Evolutionary conservation across 2,888 invertebrate genomes (phyloP), one percentile per base, ranked within the genome.

Genomic region (Eupithecia pulchellata): DNA sequence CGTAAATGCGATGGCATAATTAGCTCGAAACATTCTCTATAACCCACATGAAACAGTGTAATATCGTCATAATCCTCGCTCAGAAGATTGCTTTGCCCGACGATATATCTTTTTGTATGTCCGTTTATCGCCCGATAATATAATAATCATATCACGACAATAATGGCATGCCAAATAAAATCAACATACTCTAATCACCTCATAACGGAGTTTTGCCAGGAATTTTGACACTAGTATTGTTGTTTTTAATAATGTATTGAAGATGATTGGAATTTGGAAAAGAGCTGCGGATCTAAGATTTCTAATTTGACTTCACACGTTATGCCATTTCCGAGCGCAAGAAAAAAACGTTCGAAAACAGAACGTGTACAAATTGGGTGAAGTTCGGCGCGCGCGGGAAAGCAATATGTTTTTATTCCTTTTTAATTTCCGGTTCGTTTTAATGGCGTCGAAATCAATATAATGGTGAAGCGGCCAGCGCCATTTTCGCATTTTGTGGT

Each of bases 381-480:
- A 92, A 92, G 90, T 92, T 88, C 84, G 89, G 89, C 86, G 88
- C 86, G 91, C 92, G 89, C 92, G 91, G 92, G 92, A 91, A 92
- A 89, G 92, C 92, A 91, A 92, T 92, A 92, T 92, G 90, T 92
- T 93, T 93, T 93, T 92, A 92, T 92, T 92, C 91, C 92, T 93
- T 92, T 93, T 93, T 92, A 93, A 92, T 93, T 93, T 92, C 93
- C 92, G 92, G 92, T 91, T 88, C 88, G 90, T 86, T 91, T 91
- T 92, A 92, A 93, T 93, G 92, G 92, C 92, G 92, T 91, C 91
- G 92, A 92, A 93, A 93, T 92, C 92, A 92, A 93, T 93, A 93
- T 93, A 89, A 92, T 92, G 92, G 91, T 89, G 88, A 85, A 85
- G 87, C 91, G 88, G 86, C 83, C 86, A 87, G 86, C 89, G 89